A percentile compares a stretch with the other conserved stretches of the same genome.
Conservation (phyloP, 2,888 invertebrate genomes). For the Nudaria mundana region DNA sequence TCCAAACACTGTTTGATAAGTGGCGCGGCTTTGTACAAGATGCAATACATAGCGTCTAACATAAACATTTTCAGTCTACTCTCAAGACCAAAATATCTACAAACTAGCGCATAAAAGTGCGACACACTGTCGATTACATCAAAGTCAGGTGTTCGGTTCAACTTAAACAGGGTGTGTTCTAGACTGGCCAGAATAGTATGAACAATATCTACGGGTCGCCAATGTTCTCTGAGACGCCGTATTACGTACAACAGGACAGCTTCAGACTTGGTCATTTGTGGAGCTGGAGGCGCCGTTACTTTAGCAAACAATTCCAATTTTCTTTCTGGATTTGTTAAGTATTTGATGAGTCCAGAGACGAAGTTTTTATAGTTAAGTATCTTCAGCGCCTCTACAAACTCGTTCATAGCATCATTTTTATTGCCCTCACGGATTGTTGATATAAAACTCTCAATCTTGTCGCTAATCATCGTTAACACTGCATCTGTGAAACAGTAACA, state of each 20-base stretch:
- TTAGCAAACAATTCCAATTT: constrained; percentile 55
- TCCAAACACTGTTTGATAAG: constrained; percentile 66
- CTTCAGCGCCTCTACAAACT: constrained; percentile 48
- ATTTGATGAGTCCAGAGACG: constrained; percentile 50
- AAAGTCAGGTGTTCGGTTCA: constrained; percentile 60
- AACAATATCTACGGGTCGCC: constrained; percentile 39
- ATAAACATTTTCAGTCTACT: constrained; percentile 60
- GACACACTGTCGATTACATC: constrained; percentile 60
- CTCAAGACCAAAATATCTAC: constrained; percentile 53
- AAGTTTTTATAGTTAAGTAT: constrained; percentile 44
- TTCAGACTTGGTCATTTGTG: constrained; percentile 65
- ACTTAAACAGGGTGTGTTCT: constrained; percentile 59
- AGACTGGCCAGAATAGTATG: constrained; percentile 49
- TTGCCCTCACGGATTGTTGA: constrained; percentile 37
- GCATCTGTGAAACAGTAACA: constrained; percentile 44
- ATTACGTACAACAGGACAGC: constrained; percentile 59
- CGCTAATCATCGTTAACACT: constrained; percentile 32
- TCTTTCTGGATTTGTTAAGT: constrained; percentile 50
- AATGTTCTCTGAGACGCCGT: constrained; percentile 36
- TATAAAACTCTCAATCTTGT: constrained; percentile 47
- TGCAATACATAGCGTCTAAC: constrained; percentile 72
- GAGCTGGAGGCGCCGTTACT: constrained; percentile 42
- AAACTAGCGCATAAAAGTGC: constrained; percentile 67
- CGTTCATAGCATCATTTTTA: constrained; percentile 37
- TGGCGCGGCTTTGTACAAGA: constrained; percentile 60